phyloP scores from a whole-genome alignment of 1,140 invertebrate genomes.

The Cydia splendana region DNA sequence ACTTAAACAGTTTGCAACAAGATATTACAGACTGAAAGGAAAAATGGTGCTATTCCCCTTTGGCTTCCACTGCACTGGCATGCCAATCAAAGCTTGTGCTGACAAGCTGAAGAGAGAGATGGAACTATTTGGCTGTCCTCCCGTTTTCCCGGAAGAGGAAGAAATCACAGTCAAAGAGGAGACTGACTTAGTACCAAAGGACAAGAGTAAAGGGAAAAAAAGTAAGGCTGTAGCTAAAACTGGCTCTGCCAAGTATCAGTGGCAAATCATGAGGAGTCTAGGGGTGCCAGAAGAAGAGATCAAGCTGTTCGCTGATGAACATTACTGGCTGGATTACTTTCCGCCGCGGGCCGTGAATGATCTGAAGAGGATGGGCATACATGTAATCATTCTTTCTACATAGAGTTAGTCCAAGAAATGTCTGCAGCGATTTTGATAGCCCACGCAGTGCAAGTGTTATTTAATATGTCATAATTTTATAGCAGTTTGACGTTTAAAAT shows the following conservation, averaged over 20 bases:
- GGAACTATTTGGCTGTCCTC: constrained; percentile 95
- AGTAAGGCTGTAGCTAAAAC: constrained; percentile 98
- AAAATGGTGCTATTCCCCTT: constrained; percentile 98
- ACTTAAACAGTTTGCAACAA: constrained; percentile 89
- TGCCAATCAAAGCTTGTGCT: constrained; percentile 98
- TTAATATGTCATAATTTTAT: too few species aligned
- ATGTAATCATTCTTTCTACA: constrained; percentile 85
- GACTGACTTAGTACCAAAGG: constrained; percentile 86
- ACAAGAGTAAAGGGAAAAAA: constrained; percentile 99
- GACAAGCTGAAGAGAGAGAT: constrained; percentile 98
- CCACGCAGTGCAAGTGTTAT: too few species aligned
- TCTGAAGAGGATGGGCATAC: constrained; percentile 93
- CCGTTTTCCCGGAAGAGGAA: constrained; percentile 89
- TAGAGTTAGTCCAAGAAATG: too few species aligned
- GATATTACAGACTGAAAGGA: constrained; percentile 94
- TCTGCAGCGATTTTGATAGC: too few species aligned
- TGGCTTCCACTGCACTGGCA: constrained; percentile 99
- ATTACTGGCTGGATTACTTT: constrained; percentile 98
- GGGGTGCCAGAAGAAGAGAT: constrained; percentile 96
- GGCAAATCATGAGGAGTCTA: constrained; percentile 98
- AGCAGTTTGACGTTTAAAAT: too few species aligned
- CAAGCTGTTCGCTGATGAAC: constrained; percentile 93
- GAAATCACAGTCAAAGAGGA: constrained; percentile 75
- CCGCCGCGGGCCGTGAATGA: constrained; percentile 94
- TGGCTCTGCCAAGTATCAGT: constrained; percentile 95